These are phyloP conservation scores for Ibidorhyncha struthersii DNA, from an alignment of 2,113 vertebrate species.

Conservation along the genomic window DNA sequence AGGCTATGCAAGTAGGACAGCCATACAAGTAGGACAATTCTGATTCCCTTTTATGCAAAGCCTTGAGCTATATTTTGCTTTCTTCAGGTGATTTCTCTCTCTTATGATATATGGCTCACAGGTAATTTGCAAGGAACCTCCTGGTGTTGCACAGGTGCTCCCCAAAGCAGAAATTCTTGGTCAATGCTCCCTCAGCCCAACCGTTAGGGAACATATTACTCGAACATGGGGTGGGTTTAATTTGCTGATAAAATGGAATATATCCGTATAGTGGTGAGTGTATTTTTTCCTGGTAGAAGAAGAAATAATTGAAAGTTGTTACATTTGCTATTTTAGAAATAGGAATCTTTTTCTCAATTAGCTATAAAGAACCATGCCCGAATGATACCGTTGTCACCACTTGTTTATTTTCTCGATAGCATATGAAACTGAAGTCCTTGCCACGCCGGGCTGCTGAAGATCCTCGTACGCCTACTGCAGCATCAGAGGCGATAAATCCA, in stretches of 20 bases:
- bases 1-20: not conserved
- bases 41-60: not conserved
- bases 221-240: not conserved
- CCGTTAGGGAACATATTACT: accelerated
- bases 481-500: not conserved
- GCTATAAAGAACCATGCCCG: not conserved
- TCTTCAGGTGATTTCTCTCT: not conserved
- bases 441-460: not conserved
- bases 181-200: not conserved
- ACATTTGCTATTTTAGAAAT: not conserved
- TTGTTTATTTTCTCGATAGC: not conserved
- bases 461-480: not conserved
- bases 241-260: not conserved
- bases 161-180: not conserved
- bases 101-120: not conserved
- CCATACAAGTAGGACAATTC: not conserved
- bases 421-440: not conserved
- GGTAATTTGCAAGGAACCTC: not conserved
- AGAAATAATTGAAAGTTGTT: not conserved
- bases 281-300: not conserved
- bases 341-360: not conserved
- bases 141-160: not conserved
- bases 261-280: not conserved
- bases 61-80: not conserved
- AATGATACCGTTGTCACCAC: not conserved